Percentiles rank a stretch among this genome's conserved stretches.
phyloP scores from a whole-genome alignment of 2,113 vertebrate genomes.

The Marmota flaviventris region DNA sequence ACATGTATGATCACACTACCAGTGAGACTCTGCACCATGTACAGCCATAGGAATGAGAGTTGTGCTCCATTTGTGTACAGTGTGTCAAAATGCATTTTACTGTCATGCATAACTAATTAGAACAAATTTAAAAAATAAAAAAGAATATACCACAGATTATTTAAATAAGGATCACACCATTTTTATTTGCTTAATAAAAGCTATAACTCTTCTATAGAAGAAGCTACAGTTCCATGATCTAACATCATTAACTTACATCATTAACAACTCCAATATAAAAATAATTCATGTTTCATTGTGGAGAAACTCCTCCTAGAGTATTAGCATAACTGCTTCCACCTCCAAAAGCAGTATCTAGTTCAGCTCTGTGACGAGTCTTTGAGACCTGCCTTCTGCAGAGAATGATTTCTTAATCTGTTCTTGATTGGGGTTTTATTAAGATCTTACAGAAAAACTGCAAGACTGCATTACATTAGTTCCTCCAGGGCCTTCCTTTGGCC shows the following conservation, averaged over 20 bases:
- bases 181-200: conserved; percentile 35
- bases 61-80: too few species aligned
- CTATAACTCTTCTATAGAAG: background rate
- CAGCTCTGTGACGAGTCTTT: background rate
- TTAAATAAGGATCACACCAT: background rate
- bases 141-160: background rate
- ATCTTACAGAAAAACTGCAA: conserved; percentile 49
- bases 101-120: too few species aligned
- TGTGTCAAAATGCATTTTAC: too few species aligned
- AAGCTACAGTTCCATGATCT: background rate
- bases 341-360: background rate
- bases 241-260: background rate
- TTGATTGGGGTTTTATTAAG: background rate
- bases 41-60: too few species aligned
- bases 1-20: too few species aligned
- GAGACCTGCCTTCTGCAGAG: background rate
- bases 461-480: background rate
- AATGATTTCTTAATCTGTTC: background rate
- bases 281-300: background rate
- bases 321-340: background rate
- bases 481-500: conserved; percentile 9
- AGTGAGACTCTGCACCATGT: too few species aligned
- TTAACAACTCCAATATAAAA: background rate
- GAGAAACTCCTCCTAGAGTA: background rate
- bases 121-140: too few species aligned